These are phyloP conservation scores for Aurelia aurita DNA, from an alignment of 30 jellyfish, hydroid and myxozoan genomes.

Conservation along the genomic window DNA sequence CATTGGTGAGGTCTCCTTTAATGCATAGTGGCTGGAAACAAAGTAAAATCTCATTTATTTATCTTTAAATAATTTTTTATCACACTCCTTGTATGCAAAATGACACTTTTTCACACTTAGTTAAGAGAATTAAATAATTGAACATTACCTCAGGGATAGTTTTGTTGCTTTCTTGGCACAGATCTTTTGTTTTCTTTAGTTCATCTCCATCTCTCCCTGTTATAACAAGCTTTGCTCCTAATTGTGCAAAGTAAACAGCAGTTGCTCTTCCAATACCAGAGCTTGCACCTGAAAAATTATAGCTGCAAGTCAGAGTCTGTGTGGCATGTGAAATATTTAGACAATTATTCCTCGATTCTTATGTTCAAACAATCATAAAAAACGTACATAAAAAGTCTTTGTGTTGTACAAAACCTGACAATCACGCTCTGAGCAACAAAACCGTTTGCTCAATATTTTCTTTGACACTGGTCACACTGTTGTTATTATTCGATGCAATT, in stretches of 20 bases:
- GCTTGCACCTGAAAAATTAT: constrained; percentile 86
- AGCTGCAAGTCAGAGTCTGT: not conserved
- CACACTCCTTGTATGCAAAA: too few species aligned
- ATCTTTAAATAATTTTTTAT: too few species aligned
- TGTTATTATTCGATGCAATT: too few species aligned
- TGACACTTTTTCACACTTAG: too few species aligned
- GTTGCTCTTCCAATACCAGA: constrained; percentile 93
- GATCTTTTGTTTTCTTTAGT: constrained; percentile 39
- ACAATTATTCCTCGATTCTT: too few species aligned
- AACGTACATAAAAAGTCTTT: too few species aligned
- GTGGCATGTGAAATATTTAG: not conserved
- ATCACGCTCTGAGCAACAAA: too few species aligned
- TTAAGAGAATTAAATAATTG: too few species aligned
- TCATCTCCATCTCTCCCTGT: constrained; percentile 89
- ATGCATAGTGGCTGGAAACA: constrained; percentile 68
- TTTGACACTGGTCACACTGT: too few species aligned
- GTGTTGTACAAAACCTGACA: too few species aligned
- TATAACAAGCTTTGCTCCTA: constrained; percentile 83
- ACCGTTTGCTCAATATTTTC: too few species aligned
- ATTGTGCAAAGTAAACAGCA: constrained; percentile 72
- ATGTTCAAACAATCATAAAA: too few species aligned
- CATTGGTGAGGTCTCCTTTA: constrained; percentile 79
- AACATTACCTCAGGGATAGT: constrained; percentile 35
- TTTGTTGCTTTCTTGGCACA: constrained; percentile 59
- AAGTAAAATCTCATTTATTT: not conserved